phyloP scores from a whole-genome alignment of 2,888 invertebrate genomes.

The Acleris cristana region DNA sequence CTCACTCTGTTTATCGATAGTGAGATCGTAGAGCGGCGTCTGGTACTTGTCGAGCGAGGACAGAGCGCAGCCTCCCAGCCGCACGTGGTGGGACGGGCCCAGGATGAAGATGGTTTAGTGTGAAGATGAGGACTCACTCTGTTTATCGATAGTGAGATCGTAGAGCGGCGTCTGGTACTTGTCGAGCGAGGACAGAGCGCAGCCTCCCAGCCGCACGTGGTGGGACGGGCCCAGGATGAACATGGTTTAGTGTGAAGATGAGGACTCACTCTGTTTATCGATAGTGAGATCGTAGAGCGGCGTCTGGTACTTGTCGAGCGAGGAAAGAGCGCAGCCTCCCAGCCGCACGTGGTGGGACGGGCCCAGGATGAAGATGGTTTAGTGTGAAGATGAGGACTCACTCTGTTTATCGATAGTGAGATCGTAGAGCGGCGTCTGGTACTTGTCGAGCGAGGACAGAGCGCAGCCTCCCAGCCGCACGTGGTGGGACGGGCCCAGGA shows the following conservation, averaged over 20 bases:
- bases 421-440: slow-evolving; percentile 98
- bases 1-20: too few species aligned
- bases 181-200: too few species aligned
- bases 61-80: slow-evolving; percentile 86
- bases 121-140: too few species aligned
- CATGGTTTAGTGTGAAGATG: background rate
- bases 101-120: slow-evolving; percentile 63
- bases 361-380: background rate
- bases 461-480: slow-evolving; percentile 97
- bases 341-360: background rate
- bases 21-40: too few species aligned
- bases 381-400: slow-evolving; percentile 64
- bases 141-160: too few species aligned
- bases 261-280: too few species aligned
- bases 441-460: slow-evolving; percentile 93
- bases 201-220: too few species aligned
- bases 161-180: too few species aligned
- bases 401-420: slow-evolving; percentile 95
- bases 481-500: slow-evolving; percentile 98
- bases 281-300: too few species aligned
- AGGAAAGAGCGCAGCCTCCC: too few species aligned
- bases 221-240: background rate
- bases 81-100: slow-evolving; percentile 98
- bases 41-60: too few species aligned
- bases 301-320: too few species aligned